Conservation (phyloP, 2,113 vertebrate genomes). For the Hemiscyllium ocellatum region DNA sequence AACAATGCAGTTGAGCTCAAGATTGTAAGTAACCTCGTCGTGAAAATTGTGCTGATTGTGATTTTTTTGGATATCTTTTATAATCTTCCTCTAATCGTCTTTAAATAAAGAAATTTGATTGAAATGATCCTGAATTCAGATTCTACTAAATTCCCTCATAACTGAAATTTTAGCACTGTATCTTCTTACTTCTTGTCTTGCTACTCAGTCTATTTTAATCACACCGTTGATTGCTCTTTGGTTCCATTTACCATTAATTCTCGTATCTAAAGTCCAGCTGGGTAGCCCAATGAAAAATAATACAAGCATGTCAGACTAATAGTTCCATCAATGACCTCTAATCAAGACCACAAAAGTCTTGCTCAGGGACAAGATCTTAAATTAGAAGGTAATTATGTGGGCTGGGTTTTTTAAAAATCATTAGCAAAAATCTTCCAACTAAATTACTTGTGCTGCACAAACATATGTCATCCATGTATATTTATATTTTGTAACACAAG, state of each 20-base stretch:
- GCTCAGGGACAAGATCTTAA: background rate
- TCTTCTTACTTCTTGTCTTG: background rate
- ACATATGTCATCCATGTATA: background rate
- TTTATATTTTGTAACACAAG: background rate
- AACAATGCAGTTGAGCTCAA: background rate
- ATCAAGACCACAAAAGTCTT: slow-evolving; percentile 20
- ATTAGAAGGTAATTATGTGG: background rate
- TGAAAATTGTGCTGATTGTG: background rate
- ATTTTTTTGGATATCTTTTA: background rate
- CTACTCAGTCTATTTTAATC: background rate
- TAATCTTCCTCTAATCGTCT: background rate
- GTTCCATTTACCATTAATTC: background rate
- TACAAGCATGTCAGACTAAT: background rate
- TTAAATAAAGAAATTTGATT: background rate
- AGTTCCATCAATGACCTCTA: background rate
- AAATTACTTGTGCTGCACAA: background rate
- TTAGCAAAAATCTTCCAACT: background rate
- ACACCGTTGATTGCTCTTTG: background rate
- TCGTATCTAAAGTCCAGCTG: background rate
- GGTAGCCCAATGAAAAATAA: background rate
- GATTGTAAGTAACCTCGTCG: background rate
- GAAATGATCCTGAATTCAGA: background rate
- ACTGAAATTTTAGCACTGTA: background rate
- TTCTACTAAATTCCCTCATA: background rate
- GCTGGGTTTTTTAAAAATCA: background rate